A percentile compares a stretch with the other conserved stretches of the same genome.
These are phyloP conservation scores for Macrostomum cliftonense DNA, from an alignment of 2,888 invertebrate genomes.

Conservation along the genomic window DNA sequence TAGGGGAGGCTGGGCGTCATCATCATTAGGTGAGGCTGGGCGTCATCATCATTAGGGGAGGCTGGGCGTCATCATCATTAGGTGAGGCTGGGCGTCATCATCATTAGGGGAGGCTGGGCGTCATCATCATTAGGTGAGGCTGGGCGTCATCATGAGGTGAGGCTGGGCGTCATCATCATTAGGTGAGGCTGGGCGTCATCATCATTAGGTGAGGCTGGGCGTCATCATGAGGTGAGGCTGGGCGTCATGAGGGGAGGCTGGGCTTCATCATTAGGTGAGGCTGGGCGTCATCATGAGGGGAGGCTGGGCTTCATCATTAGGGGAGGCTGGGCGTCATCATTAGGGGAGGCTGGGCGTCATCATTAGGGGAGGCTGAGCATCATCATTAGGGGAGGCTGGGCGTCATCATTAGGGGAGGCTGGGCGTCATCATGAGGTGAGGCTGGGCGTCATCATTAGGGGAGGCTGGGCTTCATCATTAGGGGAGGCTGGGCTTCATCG, in stretches of 20 bases:
- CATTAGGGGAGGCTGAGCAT: slow-evolving; percentile 17
- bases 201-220: too few species aligned
- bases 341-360: slow-evolving; percentile 17
- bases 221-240: too few species aligned
- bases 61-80: slow-evolving; percentile 20
- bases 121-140: slow-evolving; percentile 22
- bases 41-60: too few species aligned
- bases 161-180: slow-evolving; percentile 19
- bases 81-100: slow-evolving; percentile 13
- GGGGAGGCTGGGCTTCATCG: slow-evolving; percentile 20
- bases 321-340: too few species aligned
- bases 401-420: too few species aligned
- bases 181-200: slow-evolving; percentile 14
- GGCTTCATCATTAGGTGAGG: not conserved
- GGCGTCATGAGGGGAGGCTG: slow-evolving; percentile 20
- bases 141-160: too few species aligned
- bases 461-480: too few species aligned
- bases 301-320: not conserved
- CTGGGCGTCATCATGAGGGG: slow-evolving; percentile 22
- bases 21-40: slow-evolving; percentile 19
- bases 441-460: too few species aligned
- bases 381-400: too few species aligned
- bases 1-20: slow-evolving; percentile 9
- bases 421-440: slow-evolving; percentile 22
- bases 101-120: slow-evolving; percentile 8